Evolutionary conservation across 2,888 invertebrate species (phyloP).

Genomic region (Cerastis leucographa): DNA sequence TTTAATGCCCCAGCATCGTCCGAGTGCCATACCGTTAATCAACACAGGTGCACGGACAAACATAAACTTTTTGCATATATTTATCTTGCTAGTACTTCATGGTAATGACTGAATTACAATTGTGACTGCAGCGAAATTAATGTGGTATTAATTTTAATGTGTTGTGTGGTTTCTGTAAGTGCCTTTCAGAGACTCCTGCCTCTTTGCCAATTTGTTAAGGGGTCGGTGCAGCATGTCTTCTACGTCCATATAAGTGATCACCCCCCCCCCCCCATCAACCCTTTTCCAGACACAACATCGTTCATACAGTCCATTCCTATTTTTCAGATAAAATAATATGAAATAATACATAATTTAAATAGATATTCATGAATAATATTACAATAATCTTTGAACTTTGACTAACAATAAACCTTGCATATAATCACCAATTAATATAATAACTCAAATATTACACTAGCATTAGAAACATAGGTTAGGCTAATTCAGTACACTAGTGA

Average conservation of each 20-base stretch:
- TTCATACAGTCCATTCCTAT: background rate
- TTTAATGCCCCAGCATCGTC: constrained; percentile 70
- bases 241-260: background rate
- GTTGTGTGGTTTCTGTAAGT: background rate
- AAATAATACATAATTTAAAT: background rate
- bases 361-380: constrained; percentile 17
- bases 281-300: background rate
- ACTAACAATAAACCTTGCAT: constrained; percentile 2
- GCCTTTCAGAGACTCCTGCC: background rate
- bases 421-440: constrained; percentile 18
- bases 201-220: background rate
- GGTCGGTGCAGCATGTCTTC: background rate
- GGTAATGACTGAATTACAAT: constrained; percentile 53
- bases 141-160: constrained; percentile 13
- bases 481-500: constrained; percentile 27
- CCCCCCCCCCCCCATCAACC: no score
- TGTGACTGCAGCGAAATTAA: constrained; percentile 36
- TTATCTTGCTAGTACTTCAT: constrained; percentile 48
- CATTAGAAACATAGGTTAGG: constrained; percentile 5
- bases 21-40: constrained; percentile 66
- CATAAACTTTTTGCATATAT: constrained; percentile 55
- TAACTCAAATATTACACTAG: constrained; percentile 31
- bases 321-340: background rate
- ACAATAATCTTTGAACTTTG: constrained; percentile 44
- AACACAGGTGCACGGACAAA: constrained; percentile 69